Percentiles rank a stretch among this genome's conserved stretches.
phyloP scores from a whole-genome alignment of 92 coral and sea anemone species.

The Porites divaricata region DNA sequence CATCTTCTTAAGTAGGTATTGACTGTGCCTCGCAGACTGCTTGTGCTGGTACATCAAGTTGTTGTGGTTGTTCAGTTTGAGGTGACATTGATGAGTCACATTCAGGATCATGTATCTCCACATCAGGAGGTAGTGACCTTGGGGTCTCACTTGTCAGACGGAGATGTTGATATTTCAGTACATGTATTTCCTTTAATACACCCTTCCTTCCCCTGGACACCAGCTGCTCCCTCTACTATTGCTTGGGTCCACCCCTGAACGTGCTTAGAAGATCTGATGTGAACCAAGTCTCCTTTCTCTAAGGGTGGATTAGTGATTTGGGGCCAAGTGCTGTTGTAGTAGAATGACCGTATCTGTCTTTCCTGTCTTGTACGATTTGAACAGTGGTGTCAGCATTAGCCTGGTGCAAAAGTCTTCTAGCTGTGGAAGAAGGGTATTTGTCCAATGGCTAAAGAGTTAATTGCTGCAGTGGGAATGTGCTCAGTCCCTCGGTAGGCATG shows the following conservation, averaged over 20 bases:
- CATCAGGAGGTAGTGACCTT: background rate
- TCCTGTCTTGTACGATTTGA: conserved; percentile 12
- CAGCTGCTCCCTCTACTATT: no score
- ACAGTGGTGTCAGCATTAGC: background rate
- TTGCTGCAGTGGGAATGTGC: conserved; percentile 21
- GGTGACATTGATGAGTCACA: no score
- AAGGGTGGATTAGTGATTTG: conserved; percentile 16
- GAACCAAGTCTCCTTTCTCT: no score
- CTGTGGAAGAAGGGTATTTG: conserved; percentile 29
- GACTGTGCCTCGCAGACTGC: no score
- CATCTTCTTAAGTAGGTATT: no score
- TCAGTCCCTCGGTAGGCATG: no score
- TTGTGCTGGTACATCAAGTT: no score
- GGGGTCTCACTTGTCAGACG: background rate
- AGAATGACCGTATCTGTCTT: conserved; percentile 19
- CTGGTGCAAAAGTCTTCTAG: conserved; percentile 14
- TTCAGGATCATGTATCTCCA: no score
- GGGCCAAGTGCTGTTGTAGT: conserved; percentile 20
- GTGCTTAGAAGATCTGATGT: no score
- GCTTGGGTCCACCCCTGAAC: no score
- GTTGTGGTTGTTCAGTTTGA: no score
- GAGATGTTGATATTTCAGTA: background rate
- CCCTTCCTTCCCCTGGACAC: background rate
- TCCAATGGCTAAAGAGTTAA: conserved; percentile 13
- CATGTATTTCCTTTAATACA: background rate